Percentiles rank a stretch among this genome's conserved stretches.
Evolutionary conservation across 2,113 vertebrate species (phyloP).

Genomic region (Anarrhichthys ocellatus): DNA sequence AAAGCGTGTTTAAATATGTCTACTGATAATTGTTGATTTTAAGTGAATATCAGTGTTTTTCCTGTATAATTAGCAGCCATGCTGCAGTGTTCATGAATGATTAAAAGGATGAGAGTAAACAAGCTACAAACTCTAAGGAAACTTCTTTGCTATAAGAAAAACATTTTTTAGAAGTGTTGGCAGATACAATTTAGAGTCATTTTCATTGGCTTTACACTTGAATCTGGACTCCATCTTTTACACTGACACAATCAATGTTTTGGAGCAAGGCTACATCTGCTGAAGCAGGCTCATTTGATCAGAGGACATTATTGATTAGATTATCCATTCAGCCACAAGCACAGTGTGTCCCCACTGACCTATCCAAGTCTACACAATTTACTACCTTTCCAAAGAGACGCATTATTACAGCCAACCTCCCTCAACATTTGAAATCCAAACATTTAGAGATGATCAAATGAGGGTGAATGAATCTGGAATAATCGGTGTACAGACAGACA

Average conservation of each 20-base stretch:
- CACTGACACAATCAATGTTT: slow-evolving; percentile 4
- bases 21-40: background rate
- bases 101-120: background rate
- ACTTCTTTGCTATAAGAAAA: background rate
- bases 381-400: slow-evolving; percentile 4
- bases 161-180: background rate
- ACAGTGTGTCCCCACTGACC: slow-evolving; percentile 26
- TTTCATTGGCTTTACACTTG: background rate
- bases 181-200: background rate
- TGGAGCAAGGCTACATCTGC: slow-evolving; percentile 11
- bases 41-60: background rate
- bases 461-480: background rate
- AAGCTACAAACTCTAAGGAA: background rate
- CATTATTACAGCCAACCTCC: slow-evolving; percentile 1
- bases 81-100: background rate
- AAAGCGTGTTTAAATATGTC: background rate
- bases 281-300: slow-evolving; percentile 27
- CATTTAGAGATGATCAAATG: slow-evolving; percentile 1
- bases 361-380: slow-evolving; percentile 6
- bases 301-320: slow-evolving; percentile 51
- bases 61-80: background rate
- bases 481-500: slow-evolving; percentile 14
- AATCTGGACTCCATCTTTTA: background rate
- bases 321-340: slow-evolving; percentile 42
- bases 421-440: slow-evolving; percentile 29